These are phyloP conservation scores for Scophthalmus maximus DNA, from an alignment of 2,113 vertebrate genomes.

Conservation along the genomic window DNA sequence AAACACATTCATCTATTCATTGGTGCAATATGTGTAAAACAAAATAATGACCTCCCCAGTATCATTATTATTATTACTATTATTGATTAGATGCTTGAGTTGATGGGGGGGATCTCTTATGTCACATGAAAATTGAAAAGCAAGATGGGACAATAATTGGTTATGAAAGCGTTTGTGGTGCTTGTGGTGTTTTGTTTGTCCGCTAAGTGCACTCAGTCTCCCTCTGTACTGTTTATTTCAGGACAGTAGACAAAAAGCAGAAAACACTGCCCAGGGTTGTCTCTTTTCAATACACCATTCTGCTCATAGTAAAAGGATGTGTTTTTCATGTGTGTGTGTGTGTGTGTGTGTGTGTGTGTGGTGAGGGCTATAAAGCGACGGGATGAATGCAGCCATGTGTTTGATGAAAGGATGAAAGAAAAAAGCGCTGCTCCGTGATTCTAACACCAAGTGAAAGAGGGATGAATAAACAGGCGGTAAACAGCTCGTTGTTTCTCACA, in stretches of 20 bases:
- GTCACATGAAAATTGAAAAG: constrained; percentile 20
- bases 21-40: not conserved
- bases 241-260: constrained; percentile 46
- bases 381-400: constrained; percentile 63
- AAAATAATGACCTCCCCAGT: not conserved
- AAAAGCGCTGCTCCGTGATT: constrained; percentile 38
- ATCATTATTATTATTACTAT: not conserved
- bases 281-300: constrained; percentile 51
- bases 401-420: constrained; percentile 75
- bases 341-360: constrained; percentile 25
- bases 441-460: constrained; percentile 18
- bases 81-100: no score
- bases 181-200: constrained; percentile 28
- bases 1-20: not conserved
- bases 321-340: constrained; percentile 49
- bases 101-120: not conserved
- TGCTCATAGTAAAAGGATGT: constrained; percentile 46
- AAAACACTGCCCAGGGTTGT: constrained; percentile 56
- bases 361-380: constrained; percentile 50
- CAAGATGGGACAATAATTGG: constrained; percentile 37
- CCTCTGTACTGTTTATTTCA: constrained; percentile 37
- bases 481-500: constrained; percentile 3
- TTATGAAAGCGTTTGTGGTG: constrained; percentile 12
- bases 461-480: constrained; percentile 28
- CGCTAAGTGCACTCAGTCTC: constrained; percentile 57